Conservation (phyloP, 2,113 vertebrate species). For the Clinocottus analis region DNA sequence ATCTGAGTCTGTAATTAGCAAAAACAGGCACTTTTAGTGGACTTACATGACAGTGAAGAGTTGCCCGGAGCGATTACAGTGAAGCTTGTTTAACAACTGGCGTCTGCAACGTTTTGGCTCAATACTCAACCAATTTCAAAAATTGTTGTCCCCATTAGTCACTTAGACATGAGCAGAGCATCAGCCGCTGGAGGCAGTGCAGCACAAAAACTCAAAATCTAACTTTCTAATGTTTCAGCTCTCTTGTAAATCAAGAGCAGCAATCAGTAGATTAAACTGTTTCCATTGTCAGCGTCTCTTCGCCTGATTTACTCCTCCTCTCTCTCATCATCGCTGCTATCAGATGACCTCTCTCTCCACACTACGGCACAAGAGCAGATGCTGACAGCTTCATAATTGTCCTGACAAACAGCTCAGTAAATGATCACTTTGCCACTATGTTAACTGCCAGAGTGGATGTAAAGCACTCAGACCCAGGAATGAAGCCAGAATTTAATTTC, state of each 20-base stretch:
- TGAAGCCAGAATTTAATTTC: slow-evolving; percentile 49
- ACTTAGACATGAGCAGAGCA: not conserved
- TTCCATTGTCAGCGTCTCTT: slow-evolving; percentile 37
- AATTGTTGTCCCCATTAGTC: not conserved
- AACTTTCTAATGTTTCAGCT: slow-evolving; percentile 49
- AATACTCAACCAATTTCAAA: not conserved
- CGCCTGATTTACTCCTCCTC: slow-evolving; percentile 46
- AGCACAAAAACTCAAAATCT: slow-evolving; percentile 23
- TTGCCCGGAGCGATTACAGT: not conserved
- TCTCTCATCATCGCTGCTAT: slow-evolving; percentile 62
- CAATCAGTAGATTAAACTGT: slow-evolving; percentile 64
- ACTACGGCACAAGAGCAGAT: slow-evolving; percentile 40
- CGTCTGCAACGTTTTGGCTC: not conserved
- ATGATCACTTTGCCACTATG: slow-evolving; percentile 51
- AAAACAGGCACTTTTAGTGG: not conserved
- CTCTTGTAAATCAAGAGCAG: slow-evolving; percentile 49
- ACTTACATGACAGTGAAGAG: not conserved
- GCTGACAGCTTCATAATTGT: slow-evolving; percentile 68
- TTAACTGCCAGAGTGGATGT: slow-evolving; percentile 44
- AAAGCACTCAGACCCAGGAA: slow-evolving; percentile 45
- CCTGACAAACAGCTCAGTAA: slow-evolving; percentile 66
- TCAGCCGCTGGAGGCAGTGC: slow-evolving; percentile 58
- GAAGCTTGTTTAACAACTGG: not conserved
- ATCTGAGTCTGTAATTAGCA: not conserved
- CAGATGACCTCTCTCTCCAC: slow-evolving; percentile 70